A percentile compares a stretch with the other conserved stretches of the same genome.
Conservation (phyloP, 2,797 vertebrate genomes). For the Chromobotia macracanthus region DNA sequence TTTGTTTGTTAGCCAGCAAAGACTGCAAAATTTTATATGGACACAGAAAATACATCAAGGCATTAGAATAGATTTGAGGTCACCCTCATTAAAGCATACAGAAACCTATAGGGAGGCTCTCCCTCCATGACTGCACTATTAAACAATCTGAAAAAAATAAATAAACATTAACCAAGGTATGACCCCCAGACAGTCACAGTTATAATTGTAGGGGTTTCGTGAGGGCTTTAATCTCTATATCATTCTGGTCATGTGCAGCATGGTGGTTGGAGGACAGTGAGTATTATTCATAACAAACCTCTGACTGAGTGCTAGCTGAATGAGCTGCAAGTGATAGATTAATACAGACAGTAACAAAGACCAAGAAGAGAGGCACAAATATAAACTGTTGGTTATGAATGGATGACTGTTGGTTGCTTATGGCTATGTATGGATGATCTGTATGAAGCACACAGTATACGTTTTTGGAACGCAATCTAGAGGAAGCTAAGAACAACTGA, state of each 20-base stretch:
- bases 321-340: slow-evolving; percentile 1
- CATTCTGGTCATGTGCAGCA: slow-evolving; percentile 32
- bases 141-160: slow-evolving; percentile 12
- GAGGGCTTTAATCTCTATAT: slow-evolving; percentile 18
- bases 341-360: too few species aligned
- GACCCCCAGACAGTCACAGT: background rate
- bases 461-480: too few species aligned
- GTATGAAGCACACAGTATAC: too few species aligned
- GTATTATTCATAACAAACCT: slow-evolving; percentile 33
- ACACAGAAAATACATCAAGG: background rate
- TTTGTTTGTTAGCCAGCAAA: background rate
- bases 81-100: slow-evolving; percentile 23
- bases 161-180: background rate
- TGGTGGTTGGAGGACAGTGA: slow-evolving; percentile 13
- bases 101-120: slow-evolving; percentile 8
- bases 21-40: background rate
- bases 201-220: slow-evolving; percentile 30
- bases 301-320: background rate
- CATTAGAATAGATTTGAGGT: slow-evolving; percentile 1
- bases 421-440: background rate
- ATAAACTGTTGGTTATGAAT: background rate
- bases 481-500: too few species aligned
- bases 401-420: too few species aligned
- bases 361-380: too few species aligned
- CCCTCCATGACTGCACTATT: background rate